Percentiles rank a stretch among this genome's conserved stretches.
phyloP scores from a whole-genome alignment of 2,888 invertebrate species.

The Limnephilus rhombicus region DNA sequence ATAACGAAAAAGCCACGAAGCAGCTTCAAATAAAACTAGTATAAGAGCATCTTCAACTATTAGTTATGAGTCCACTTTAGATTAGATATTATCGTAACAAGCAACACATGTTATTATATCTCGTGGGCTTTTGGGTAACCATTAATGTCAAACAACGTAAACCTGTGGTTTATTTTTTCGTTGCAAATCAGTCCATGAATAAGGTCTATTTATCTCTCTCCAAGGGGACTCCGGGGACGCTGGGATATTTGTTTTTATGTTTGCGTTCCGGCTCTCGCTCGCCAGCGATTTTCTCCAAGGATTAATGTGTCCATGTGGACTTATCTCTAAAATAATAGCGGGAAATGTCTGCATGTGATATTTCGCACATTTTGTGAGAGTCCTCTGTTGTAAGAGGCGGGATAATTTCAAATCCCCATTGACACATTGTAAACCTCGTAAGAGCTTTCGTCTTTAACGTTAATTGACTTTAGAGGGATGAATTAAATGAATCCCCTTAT shows the following conservation, averaged over 20 bases:
- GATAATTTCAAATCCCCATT: not conserved
- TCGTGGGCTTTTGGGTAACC: not conserved
- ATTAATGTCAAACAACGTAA: not conserved
- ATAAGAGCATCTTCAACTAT: not conserved
- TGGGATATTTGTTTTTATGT: conserved; percentile 23
- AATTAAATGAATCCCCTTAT: not conserved
- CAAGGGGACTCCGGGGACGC: not conserved
- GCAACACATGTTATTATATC: not conserved
- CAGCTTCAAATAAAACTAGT: not conserved
- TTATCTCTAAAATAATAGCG: conserved; percentile 17
- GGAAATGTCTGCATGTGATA: not conserved
- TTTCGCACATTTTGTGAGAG: not conserved
- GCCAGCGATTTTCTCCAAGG: conserved; percentile 25
- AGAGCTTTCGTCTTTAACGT: conserved; percentile 16
- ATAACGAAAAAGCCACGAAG: no score
- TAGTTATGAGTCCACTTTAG: no score
- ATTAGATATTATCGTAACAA: not conserved
- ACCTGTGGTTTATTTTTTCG: not conserved
- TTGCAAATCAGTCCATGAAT: conserved; percentile 7
- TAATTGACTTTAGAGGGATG: not conserved
- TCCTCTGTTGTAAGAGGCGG: not conserved
- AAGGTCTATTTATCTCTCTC: conserved; percentile 32
- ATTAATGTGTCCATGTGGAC: conserved; percentile 31
- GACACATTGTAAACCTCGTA: conserved; percentile 4
- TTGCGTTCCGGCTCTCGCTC: not conserved